phyloP scores from a whole-genome alignment of 2,797 vertebrate genomes.

The Gorsachius magnificus region DNA sequence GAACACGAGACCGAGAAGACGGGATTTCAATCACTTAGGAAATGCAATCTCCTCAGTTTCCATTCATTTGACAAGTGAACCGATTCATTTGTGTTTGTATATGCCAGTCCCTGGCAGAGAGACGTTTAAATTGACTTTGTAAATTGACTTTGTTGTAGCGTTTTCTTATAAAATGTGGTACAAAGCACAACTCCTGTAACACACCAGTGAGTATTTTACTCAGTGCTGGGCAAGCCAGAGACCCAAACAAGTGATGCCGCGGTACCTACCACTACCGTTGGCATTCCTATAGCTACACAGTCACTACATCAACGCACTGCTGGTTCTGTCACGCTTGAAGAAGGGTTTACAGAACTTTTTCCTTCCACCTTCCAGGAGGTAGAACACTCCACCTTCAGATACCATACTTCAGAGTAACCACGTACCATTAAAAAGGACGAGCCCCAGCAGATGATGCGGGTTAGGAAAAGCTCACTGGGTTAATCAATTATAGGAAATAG shows the following conservation, averaged over 20 bases:
- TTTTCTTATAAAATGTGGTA: not conserved
- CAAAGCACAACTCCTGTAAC: not conserved
- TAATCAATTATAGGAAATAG: not conserved
- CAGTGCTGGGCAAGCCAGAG: not conserved
- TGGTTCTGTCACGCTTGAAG: not conserved
- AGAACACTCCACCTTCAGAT: not conserved
- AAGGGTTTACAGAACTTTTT: not conserved
- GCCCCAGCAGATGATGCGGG: not conserved
- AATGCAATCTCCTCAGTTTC: conserved; percentile 17
- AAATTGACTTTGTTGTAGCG: conserved; percentile 12
- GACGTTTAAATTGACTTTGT: not conserved
- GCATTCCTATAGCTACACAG: not conserved
- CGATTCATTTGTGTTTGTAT: conserved; percentile 34
- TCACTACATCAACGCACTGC: not conserved
- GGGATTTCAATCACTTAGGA: conserved; percentile 29
- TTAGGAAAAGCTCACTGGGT: not conserved
- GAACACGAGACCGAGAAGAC: not conserved
- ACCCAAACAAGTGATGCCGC: rapidly evolving
- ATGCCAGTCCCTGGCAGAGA: not conserved
- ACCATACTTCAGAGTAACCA: not conserved
- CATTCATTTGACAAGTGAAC: conserved; percentile 49
- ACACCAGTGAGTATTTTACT: not conserved
- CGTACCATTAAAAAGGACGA: rapidly evolving
- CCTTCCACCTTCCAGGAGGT: no score
- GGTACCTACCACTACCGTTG: not conserved